A percentile compares a stretch with the other conserved stretches of the same genome.
These are phyloP conservation scores for Scaptomyza reducta DNA, from an alignment of 2,888 invertebrate genomes.

Conservation along the genomic window DNA sequence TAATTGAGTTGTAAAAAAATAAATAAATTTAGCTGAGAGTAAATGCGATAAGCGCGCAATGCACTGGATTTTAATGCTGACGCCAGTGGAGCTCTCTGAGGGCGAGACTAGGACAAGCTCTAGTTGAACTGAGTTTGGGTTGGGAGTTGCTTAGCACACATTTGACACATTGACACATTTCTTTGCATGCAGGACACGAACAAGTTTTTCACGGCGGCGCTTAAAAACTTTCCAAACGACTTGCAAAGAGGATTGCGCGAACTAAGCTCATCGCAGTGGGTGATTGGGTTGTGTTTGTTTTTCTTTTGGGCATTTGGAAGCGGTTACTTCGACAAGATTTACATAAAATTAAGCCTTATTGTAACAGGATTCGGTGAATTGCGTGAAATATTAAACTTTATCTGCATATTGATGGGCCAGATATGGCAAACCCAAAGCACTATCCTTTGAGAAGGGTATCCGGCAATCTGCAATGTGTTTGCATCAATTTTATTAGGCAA, in stretches of 20 bases:
- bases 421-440: conserved; percentile 17
- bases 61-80: conserved; percentile 56
- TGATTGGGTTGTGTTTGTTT: background rate
- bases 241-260: conserved; percentile 58
- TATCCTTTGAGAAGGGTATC: conserved; percentile 65
- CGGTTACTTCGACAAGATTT: conserved; percentile 66
- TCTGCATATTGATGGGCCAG: conserved; percentile 70
- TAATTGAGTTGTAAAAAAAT: conserved; percentile 43
- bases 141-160: conserved; percentile 29
- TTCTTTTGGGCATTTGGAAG: conserved; percentile 21
- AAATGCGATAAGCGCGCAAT: conserved; percentile 42
- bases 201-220: conserved; percentile 71
- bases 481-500: conserved; percentile 70
- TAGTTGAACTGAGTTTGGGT: conserved; percentile 32
- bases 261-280: conserved; percentile 49
- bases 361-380: conserved; percentile 73
- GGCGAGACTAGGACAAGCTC: conserved; percentile 31
- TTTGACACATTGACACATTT: conserved; percentile 72
- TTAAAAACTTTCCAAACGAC: conserved; percentile 67
- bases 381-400: conserved; percentile 77
- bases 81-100: conserved; percentile 32
- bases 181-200: conserved; percentile 75
- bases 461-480: conserved; percentile 21
- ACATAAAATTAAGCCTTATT: conserved; percentile 77
- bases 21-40: conserved; percentile 28